Evolutionary conservation across 2,797 vertebrate species (phyloP), one percentile per base, ranked within the genome.

Genomic region (Myotis findleyi): DNA sequence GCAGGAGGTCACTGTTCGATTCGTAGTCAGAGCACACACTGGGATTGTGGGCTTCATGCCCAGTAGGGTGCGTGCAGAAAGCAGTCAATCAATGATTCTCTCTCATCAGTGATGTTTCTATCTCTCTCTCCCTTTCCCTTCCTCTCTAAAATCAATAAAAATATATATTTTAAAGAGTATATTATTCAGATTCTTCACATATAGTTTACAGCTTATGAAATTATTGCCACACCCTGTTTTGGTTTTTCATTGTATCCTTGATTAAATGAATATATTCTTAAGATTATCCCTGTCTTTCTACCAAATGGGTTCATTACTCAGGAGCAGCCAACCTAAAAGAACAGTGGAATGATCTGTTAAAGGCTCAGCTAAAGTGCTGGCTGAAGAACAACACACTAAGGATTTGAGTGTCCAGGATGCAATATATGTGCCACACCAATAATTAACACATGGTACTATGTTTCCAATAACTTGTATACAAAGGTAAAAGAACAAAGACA

Each of bases 271-370:
- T 36, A 41, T 30, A 30, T 68, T 81, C 68, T 73, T 62, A 72
- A 96, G 86, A 77, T 64, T 2, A 64, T 20, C 23, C 33, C 77
- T 87, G 64, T 36, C 73, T 75, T 88, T 69, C 68, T 76, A 93
- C 71, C 49, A 86, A 76, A 89, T 33, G n/a, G 83, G 49, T 23
- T 84, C 47, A 73, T 91, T 51, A 16, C 25, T 88, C 72, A 88
- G 72, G 73, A 88, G 41, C 6, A 88, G 51, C 25, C 55, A 49
- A 33, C 41, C 66, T 44, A 33, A 62, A 59, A 75, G 13, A 72
- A 71, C 64, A 55, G 14, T 47, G 7, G 49, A 69, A 79, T 16
- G 25, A 75, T n/a, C 41, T 33, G 18, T 72, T 38, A 93, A 80
- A 51, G n/a, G 17, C 6, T 89, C 53, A 64, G 53, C 59, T 57